Evolutionary conservation across 2,113 vertebrate genomes (phyloP), one percentile per base, ranked within the genome.

Genomic region (Gobiocypris rarus): DNA sequence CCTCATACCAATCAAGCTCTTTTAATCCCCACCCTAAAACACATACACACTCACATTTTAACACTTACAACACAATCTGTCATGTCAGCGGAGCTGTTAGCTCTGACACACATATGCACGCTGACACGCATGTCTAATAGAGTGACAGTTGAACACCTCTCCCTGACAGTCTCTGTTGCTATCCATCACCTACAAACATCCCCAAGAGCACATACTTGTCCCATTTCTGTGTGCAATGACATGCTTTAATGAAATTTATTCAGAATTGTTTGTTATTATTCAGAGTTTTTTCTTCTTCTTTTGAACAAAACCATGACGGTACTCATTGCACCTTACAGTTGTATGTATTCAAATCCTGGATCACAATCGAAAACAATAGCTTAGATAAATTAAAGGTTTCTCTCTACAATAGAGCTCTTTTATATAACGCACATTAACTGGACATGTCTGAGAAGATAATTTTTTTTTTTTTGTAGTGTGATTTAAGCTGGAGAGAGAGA

Each of bases 101-200:
- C 38, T 38, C 7, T 45, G n/a, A 45, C 76, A 79, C 76, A 79
- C 76, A 79, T 19, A 79, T 63, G n/a, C n/a, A 7, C 56, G 13
- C 56, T 61, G 75, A 78, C 56, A 79, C 76, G 9, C 38, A 45
- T 45, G 56, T 79, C 56, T 61, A 63, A 26, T 79, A 13, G 38
- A 79, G 76, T 79, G 76, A 61, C 76, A 79, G 38, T 26, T 79
- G 38, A 63, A 34, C 13, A 1, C n/a, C 38, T 24, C 22, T 43
- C 13, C 14, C 56, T 59, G 56, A 61, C 76, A 79, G 34, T 45
- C 76, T 61, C 56, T 78, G n/a, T 63, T 28, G n/a, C 76, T 79
- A 43, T 79, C 56, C 75, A 43, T 26, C 75, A 26, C 31, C 75
- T 78, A 78, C 75, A 78, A 61, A 78, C 34, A 59, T 78, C 54